Conservation (phyloP, 2,797 vertebrate genomes). For the Stomatorhinus walkeri region DNA sequence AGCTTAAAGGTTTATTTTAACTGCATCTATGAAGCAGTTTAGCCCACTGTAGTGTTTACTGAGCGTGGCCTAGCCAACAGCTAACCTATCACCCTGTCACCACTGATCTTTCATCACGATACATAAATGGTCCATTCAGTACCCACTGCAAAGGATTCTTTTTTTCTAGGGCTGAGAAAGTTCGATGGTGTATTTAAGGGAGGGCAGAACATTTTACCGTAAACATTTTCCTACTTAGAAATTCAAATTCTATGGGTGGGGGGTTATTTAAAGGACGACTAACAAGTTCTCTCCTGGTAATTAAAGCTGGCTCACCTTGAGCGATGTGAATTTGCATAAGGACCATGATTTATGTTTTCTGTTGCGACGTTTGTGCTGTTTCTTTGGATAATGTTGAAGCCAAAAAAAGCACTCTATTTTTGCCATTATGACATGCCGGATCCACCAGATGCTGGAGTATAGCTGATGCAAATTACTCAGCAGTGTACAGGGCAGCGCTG, state of each 20-base stretch:
- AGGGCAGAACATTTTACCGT: constrained; percentile 32
- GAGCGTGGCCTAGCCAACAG: not conserved
- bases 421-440: constrained; percentile 18
- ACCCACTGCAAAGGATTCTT: not conserved
- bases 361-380: constrained; percentile 21
- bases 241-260: constrained; percentile 43
- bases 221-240: constrained; percentile 45
- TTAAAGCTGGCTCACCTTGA: constrained; percentile 43
- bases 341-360: constrained; percentile 44
- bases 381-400: constrained; percentile 33
- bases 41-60: not conserved
- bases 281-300: constrained; percentile 53
- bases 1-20: not conserved
- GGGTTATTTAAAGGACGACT: constrained; percentile 53
- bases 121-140: constrained; percentile 19
- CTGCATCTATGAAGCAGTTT: not conserved
- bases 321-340: constrained; percentile 38
- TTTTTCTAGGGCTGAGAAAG: constrained; percentile 19
- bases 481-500: not conserved
- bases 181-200: constrained; percentile 20
- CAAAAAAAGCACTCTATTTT: constrained; percentile 39
- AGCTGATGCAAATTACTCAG: constrained; percentile 39
- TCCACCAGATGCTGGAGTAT: constrained; percentile 33
- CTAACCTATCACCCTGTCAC: constrained; percentile 14
- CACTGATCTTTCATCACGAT: constrained; percentile 16